Percentiles rank a stretch among this genome's conserved stretches.
phyloP scores from a whole-genome alignment of 1,140 invertebrate species.

The Meloidogyne exigua region DNA sequence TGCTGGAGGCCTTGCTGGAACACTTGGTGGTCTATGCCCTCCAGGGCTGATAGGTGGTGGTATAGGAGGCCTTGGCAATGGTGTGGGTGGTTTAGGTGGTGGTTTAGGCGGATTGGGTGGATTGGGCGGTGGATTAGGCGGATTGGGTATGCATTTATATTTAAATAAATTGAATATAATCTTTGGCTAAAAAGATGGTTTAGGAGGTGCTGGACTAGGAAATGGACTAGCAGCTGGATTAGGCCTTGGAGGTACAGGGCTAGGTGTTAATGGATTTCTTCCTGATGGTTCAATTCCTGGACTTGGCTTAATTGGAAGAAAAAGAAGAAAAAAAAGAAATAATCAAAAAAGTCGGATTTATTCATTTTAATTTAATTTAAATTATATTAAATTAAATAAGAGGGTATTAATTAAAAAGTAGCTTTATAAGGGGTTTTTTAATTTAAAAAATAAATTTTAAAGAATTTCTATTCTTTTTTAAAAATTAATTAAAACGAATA shows the following conservation, averaged over 20 bases:
- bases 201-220: constrained; percentile 3
- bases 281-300: constrained; percentile 23
- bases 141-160: neutral
- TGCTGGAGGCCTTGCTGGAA: constrained; percentile 10
- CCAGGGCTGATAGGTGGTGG: constrained; percentile 19
- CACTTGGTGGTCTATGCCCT: constrained; percentile 18
- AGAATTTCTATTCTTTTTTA: neutral
- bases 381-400: too few relatives aligned
- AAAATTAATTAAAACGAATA: neutral
- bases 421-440: too few relatives aligned
- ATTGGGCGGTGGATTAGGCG: neutral
- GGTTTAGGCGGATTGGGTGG: constrained; percentile 19
- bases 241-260: constrained; percentile 11
- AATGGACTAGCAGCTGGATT: constrained; percentile 7
- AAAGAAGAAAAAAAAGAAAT: constrained; percentile 6
- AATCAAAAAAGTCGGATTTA: too few relatives aligned
- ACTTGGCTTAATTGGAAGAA: neutral
- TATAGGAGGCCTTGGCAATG: constrained; percentile 8
- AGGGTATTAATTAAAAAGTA: too few relatives aligned
- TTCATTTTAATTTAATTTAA: too few relatives aligned
- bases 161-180: neutral
- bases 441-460: too few relatives aligned
- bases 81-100: constrained; percentile 5
- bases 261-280: constrained; percentile 19
- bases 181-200: constrained; percentile 9